These are phyloP conservation scores for Turritopsis dohrnii DNA, from an alignment of 30 jellyfish, hydroid and myxozoan species.

Conservation along the genomic window DNA sequence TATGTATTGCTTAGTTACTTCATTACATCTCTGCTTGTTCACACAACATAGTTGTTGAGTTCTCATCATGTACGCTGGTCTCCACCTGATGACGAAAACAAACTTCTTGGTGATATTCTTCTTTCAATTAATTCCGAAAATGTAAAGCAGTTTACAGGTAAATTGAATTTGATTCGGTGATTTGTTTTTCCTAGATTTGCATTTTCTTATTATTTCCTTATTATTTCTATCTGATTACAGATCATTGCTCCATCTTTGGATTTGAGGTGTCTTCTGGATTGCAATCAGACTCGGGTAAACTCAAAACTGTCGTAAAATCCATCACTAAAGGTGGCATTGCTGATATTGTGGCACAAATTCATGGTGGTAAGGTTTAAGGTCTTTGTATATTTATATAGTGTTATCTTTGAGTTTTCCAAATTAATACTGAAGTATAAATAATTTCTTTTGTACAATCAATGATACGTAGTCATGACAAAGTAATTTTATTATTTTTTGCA, in stretches of 20 bases:
- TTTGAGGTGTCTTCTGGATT: constrained; percentile 18
- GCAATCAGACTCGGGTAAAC: constrained; percentile 11
- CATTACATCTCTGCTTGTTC: background rate
- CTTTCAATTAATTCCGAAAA: constrained; percentile 56
- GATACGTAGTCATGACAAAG: too few relatives aligned
- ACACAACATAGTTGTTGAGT: constrained; percentile 10
- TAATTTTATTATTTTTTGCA: too few relatives aligned
- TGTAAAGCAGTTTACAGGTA: constrained; percentile 45
- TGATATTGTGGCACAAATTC: constrained; percentile 20
- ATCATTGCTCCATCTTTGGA: constrained; percentile 29
- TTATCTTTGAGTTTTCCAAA: background rate
- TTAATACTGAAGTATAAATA: too few relatives aligned
- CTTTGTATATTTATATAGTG: background rate
- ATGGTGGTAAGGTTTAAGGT: background rate
- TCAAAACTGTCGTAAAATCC: constrained; percentile 22
- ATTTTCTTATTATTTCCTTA: background rate
- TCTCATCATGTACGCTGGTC: constrained; percentile 88
- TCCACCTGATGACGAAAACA: constrained; percentile 79
- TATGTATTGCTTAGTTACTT: background rate
- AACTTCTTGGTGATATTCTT: constrained; percentile 70
- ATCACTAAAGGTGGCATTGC: constrained; percentile 24
- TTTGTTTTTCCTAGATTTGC: too few relatives aligned
- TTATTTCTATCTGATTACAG: background rate
- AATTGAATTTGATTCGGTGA: too few relatives aligned
- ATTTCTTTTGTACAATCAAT: too few relatives aligned